Evolutionary conservation across 2,797 vertebrate genomes (phyloP), one percentile per base, ranked within the genome.

Genomic region (Parauchenoglanis ngamensis): DNA sequence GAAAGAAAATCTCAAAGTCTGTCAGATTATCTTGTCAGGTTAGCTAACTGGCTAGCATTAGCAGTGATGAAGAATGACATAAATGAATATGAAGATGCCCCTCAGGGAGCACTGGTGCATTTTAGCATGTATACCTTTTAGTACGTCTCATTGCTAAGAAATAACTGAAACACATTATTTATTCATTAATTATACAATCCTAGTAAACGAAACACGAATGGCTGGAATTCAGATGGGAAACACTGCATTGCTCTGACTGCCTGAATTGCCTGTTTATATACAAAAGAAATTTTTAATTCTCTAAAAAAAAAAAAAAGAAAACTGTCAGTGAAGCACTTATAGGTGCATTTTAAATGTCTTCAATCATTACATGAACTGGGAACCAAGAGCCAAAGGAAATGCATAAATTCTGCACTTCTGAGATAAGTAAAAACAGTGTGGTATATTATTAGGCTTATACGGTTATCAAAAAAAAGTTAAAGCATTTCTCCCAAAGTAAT

Each of bases 161-260:
- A 54, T 31, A 56, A 54, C 15, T 7, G 5, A 49, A 75, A 75
- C 5, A 40, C 6, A 7, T 80, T 80, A 80, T 59, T 40, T 59
- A 59, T 61, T 59, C 19, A 80, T 59, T 61, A 79, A 59, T 59
- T 59, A 59, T 4, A 3, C 56, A 40, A 79, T 35, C 21, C 5
- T 12, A 25, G 11, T 25, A 25, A 59, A 79, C 11, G 4, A 57
- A 35, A n/a, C 10, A 11, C 40, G 54, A 56, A 21, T 11, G n/a
- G 76, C 15, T 78, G 76, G 54, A 59, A 59, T 79, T 79, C 76
- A 78, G 76, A 78, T 0, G 28, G 28, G 76, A 78, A 78, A 57
- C 52, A 11, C 7, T 35, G 46, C 25, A 1, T 25, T 52, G 44
- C 44, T 52, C 46, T 15, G 73, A 49, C 11, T 5, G 25, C 4